Percentiles rank a stretch among this genome's conserved stretches.
Evolutionary conservation across 2,113 vertebrate genomes (phyloP).

Genomic region (Craseonycteris thonglongyai): DNA sequence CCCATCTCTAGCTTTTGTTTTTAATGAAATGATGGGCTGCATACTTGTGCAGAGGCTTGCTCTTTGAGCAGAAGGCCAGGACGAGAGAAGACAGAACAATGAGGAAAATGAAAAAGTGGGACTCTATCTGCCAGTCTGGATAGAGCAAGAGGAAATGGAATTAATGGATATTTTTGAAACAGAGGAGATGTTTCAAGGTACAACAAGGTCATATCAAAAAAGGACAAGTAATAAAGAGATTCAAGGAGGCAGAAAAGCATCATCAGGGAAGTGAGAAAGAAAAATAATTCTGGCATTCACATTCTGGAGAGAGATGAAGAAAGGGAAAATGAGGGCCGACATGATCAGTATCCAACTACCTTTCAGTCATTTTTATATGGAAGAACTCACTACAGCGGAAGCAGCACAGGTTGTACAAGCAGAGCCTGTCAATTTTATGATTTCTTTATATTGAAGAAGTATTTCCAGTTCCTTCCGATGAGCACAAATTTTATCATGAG

Average conservation of each 20-base stretch:
- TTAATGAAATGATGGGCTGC: neutral
- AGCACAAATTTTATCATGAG: neutral
- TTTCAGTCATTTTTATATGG: neutral
- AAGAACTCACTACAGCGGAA: neutral
- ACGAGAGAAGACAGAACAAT: neutral
- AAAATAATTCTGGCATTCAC: neutral
- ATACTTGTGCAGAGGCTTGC: neutral
- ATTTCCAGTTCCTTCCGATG: neutral
- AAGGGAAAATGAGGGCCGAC: neutral
- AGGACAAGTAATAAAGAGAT: conserved; percentile 12
- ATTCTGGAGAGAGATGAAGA: neutral
- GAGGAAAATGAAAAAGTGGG: neutral
- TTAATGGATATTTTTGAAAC: neutral
- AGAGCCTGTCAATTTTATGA: neutral
- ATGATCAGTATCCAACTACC: neutral
- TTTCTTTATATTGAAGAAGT: neutral
- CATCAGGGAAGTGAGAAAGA: neutral
- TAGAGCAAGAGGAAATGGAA: neutral
- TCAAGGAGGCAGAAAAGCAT: neutral
- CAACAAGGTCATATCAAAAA: neutral
- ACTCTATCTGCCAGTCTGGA: neutral
- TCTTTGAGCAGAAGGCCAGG: neutral
- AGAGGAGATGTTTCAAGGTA: neutral
- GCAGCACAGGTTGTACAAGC: neutral
- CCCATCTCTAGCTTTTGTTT: neutral